These are phyloP conservation scores for Prietella phreatophila DNA, from an alignment of 2,113 vertebrate genomes.

Conservation along the genomic window DNA sequence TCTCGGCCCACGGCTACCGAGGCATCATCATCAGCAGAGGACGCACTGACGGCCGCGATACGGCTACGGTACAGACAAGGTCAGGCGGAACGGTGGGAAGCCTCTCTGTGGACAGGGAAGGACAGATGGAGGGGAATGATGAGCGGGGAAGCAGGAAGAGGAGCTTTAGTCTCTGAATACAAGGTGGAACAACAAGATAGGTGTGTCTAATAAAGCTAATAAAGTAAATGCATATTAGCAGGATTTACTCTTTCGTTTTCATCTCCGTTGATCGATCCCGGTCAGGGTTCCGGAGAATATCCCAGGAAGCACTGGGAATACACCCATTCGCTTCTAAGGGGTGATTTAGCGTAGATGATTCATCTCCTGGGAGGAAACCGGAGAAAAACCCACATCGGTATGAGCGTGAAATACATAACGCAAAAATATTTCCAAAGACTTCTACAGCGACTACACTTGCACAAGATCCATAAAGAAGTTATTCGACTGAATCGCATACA, in stretches of 20 bases:
- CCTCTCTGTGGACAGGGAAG: constrained; percentile 10
- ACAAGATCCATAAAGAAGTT: no score
- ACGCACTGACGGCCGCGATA: background rate
- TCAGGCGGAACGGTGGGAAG: constrained; percentile 18
- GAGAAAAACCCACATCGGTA: no score
- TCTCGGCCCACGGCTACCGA: background rate
- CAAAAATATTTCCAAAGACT: no score
- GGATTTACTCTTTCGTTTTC: background rate
- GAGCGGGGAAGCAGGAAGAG: background rate
- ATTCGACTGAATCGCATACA: no score
- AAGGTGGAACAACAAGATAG: background rate
- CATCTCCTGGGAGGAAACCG: no score
- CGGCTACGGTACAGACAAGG: constrained; percentile 7
- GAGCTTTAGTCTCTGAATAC: background rate
- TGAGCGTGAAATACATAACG: no score
- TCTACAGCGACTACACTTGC: no score
- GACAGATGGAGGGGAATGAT: constrained; percentile 2
- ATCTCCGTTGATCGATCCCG: background rate
- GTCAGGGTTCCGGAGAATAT: background rate
- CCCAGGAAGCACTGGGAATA: no score
- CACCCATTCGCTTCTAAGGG: no score
- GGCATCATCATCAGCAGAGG: background rate
- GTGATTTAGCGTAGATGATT: background rate
- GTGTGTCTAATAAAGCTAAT: background rate
- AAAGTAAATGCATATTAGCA: background rate